Evolutionary conservation across 2,888 invertebrate species (phyloP).

Genomic region (Pemphredon lugubris): DNA sequence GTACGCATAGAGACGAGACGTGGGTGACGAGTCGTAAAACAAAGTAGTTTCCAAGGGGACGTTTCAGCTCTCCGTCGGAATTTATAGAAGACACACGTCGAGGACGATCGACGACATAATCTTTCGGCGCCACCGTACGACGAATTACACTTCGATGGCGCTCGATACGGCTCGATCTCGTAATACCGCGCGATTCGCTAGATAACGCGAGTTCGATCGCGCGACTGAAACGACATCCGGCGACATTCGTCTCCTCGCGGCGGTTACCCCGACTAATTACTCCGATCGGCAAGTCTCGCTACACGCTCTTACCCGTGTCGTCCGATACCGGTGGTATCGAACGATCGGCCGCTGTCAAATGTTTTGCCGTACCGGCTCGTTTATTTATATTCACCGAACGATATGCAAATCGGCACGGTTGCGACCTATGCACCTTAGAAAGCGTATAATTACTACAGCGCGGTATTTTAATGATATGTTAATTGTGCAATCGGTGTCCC

Average conservation of each 20-base stretch:
- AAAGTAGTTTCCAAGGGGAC: slow-evolving; percentile 56
- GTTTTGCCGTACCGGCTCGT: slow-evolving; percentile 14
- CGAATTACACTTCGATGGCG: slow-evolving; percentile 22
- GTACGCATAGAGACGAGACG: slow-evolving; percentile 64
- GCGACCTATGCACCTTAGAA: slow-evolving; percentile 55
- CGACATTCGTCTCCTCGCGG: too few species aligned
- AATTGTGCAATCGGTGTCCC: slow-evolving; percentile 55
- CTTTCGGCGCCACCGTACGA: slow-evolving; percentile 45
- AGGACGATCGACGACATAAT: slow-evolving; percentile 39
- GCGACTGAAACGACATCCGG: too few species aligned
- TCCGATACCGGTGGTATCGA: background rate
- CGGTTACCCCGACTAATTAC: too few species aligned
- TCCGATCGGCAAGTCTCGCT: slow-evolving; percentile 7
- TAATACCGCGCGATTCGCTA: too few species aligned
- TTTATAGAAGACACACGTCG: slow-evolving; percentile 61
- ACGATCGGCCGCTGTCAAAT: slow-evolving; percentile 36
- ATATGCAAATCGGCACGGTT: slow-evolving; percentile 44
- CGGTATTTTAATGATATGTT: slow-evolving; percentile 57
- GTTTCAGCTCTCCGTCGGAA: slow-evolving; percentile 51
- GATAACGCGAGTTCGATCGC: too few species aligned
- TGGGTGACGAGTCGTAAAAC: slow-evolving; percentile 65
- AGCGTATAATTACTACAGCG: slow-evolving; percentile 54
- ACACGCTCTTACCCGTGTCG: background rate
- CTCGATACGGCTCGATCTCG: too few species aligned
- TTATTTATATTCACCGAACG: slow-evolving; percentile 43